These are phyloP conservation scores for Perdita meconis DNA, from an alignment of 2,888 invertebrate species.

Conservation along the genomic window DNA sequence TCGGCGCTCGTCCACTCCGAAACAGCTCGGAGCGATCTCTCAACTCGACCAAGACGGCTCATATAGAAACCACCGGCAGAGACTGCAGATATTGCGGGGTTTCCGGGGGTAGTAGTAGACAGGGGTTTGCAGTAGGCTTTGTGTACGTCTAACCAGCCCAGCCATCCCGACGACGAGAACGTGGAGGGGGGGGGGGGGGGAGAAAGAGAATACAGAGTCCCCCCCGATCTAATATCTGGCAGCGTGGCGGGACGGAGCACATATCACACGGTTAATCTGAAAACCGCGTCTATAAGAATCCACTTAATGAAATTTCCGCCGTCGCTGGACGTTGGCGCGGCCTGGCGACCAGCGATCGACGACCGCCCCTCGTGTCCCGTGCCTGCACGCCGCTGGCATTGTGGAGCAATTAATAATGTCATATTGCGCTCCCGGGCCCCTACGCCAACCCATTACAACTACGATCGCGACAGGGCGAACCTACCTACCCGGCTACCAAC, in stretches of 20 bases:
- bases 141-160: constrained; percentile 53
- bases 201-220: constrained; percentile 30
- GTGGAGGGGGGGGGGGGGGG: too few relatives aligned
- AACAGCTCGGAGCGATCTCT: constrained; percentile 20
- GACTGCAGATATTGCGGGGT: constrained; percentile 53
- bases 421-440: constrained; percentile 75
- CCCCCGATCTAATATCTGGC: constrained; percentile 76
- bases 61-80: constrained; percentile 30
- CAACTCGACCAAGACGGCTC: constrained; percentile 25
- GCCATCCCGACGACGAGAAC: constrained; percentile 18
- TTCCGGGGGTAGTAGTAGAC: constrained; percentile 2
- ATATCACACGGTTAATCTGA: constrained; percentile 81
- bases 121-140: constrained; percentile 56
- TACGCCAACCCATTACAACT: constrained; percentile 47
- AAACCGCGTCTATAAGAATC: constrained; percentile 82
- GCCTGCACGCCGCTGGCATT: constrained; percentile 74
- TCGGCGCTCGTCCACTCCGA: not conserved
- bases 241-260: constrained; percentile 65
- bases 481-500: constrained; percentile 47
- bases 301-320: constrained; percentile 82
- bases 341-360: constrained; percentile 69
- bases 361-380: constrained; percentile 64
- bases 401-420: constrained; percentile 82
- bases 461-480: constrained; percentile 18
- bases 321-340: constrained; percentile 63